Evolutionary conservation across 1,140 invertebrate genomes (phyloP).

Genomic region (Lucilia sericata): DNA sequence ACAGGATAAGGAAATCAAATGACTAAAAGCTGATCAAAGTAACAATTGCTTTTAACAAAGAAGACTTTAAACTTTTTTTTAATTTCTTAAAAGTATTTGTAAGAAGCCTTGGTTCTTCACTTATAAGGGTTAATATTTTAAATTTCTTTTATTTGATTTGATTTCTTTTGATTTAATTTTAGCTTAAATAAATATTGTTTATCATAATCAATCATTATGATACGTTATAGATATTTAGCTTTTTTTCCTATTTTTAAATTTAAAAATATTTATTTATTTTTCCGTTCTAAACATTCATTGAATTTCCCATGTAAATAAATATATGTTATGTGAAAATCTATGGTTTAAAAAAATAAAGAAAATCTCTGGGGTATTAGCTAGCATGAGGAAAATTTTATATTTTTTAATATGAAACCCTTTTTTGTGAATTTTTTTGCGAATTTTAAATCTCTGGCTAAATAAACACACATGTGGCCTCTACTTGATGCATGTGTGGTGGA

Average conservation of each 20-base stretch:
- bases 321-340: not conserved
- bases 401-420: slow-evolving; percentile 41
- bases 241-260: not conserved
- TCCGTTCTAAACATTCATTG: not conserved
- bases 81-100: not conserved
- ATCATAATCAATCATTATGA: slow-evolving; percentile 39
- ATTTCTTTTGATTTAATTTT: not conserved
- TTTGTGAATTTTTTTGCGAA: not conserved
- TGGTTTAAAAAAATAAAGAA: slow-evolving; percentile 23
- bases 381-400: not conserved
- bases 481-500: not conserved
- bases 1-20: not conserved
- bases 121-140: not conserved
- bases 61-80: slow-evolving; percentile 1
- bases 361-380: not conserved
- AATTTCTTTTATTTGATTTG: not conserved
- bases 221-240: slow-evolving; percentile 31
- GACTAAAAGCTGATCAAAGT: slow-evolving; percentile 8
- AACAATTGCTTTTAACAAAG: not conserved
- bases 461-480: slow-evolving; percentile 37
- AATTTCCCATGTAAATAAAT: slow-evolving; percentile 30
- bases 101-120: not conserved
- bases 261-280: not conserved
- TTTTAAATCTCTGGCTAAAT: slow-evolving; percentile 24
- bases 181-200: slow-evolving; percentile 37